phyloP scores from a whole-genome alignment of 1,140 invertebrate species.

The Drosophila nannoptera region DNA sequence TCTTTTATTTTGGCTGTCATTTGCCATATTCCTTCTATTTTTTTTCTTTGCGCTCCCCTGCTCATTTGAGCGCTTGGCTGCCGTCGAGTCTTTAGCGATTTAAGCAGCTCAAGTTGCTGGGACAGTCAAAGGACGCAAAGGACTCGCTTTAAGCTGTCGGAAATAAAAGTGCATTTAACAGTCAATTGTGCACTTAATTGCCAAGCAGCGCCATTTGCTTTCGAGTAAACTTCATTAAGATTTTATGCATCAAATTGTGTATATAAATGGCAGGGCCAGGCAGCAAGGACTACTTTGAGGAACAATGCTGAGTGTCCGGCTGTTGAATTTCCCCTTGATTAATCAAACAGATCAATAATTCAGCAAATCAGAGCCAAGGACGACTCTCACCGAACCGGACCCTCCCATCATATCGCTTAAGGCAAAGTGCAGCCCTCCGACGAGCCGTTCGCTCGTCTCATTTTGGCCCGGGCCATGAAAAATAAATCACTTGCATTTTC shows the following conservation, averaged over 20 bases:
- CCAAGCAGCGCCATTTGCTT: constrained; percentile 18
- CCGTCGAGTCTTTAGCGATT: constrained; percentile 30
- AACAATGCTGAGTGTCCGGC: not conserved
- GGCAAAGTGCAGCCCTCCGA: not conserved
- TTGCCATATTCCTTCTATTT: constrained; percentile 25
- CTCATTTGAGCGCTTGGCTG: constrained; percentile 39
- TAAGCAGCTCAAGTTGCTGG: constrained; percentile 10
- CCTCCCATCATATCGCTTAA: not conserved
- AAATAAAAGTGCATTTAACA: constrained; percentile 61
- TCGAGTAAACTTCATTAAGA: constrained; percentile 44
- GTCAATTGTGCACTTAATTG: constrained; percentile 55
- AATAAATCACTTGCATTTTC: constrained; percentile 71
- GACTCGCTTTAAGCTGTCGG: constrained; percentile 41
- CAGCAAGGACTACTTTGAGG: not conserved
- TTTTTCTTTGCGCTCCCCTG: not conserved
- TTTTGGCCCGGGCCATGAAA: constrained; percentile 39
- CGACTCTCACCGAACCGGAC: no score
- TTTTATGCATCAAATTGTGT: constrained; percentile 35
- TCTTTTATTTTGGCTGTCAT: constrained; percentile 45
- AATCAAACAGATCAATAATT: constrained; percentile 75
- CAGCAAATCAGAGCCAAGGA: constrained; percentile 66
- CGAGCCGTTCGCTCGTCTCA: constrained; percentile 25
- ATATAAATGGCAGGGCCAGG: constrained; percentile 10
- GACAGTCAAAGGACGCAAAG: constrained; percentile 7
- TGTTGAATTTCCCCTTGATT: constrained; percentile 43